Evolutionary conservation across 2,797 vertebrate species (phyloP).

Genomic region (Thunnus albacares): DNA sequence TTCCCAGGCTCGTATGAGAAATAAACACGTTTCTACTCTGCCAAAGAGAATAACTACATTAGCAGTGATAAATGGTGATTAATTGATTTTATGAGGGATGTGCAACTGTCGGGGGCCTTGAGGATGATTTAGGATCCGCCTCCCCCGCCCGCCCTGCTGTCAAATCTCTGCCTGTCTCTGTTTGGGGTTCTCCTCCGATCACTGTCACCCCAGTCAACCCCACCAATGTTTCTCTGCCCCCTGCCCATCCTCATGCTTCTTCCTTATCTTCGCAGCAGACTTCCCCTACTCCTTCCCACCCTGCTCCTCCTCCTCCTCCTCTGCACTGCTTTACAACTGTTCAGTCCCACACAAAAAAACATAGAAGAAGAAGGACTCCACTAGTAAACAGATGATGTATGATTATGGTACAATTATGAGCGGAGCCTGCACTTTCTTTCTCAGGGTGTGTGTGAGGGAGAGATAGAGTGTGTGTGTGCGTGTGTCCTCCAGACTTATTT

Average conservation of each 20-base stretch:
- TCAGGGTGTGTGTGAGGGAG: not conserved
- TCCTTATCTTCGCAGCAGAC: conserved; percentile 78
- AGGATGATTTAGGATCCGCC: conserved; percentile 20
- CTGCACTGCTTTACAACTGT: conserved; percentile 20
- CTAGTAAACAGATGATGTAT: conserved; percentile 59
- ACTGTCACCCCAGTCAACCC: conserved; percentile 44
- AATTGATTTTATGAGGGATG: conserved; percentile 42
- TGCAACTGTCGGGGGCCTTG: not conserved
- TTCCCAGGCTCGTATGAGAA: conserved; percentile 62
- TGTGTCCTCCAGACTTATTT: conserved; percentile 63
- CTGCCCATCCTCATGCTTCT: conserved; percentile 54
- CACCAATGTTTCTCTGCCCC: conserved; percentile 12
- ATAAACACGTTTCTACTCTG: conserved; percentile 13
- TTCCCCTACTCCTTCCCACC: conserved; percentile 63
- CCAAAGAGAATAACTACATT: conserved; percentile 40
- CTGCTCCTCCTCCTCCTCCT: conserved; percentile 33
- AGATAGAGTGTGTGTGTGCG: not conserved
- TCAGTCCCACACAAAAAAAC: conserved; percentile 38
- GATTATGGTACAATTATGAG: conserved; percentile 21
- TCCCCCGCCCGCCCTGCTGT: conserved; percentile 5
- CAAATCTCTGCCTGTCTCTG: conserved; percentile 45
- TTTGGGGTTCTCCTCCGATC: conserved; percentile 60
- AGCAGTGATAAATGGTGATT: conserved; percentile 33
- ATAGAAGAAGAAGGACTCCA: conserved; percentile 39
- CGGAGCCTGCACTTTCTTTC: not conserved